Percentiles rank a stretch among this genome's conserved stretches.
Conservation (phyloP, 1,140 invertebrate species). For the Leptinotarsa defecta region DNA sequence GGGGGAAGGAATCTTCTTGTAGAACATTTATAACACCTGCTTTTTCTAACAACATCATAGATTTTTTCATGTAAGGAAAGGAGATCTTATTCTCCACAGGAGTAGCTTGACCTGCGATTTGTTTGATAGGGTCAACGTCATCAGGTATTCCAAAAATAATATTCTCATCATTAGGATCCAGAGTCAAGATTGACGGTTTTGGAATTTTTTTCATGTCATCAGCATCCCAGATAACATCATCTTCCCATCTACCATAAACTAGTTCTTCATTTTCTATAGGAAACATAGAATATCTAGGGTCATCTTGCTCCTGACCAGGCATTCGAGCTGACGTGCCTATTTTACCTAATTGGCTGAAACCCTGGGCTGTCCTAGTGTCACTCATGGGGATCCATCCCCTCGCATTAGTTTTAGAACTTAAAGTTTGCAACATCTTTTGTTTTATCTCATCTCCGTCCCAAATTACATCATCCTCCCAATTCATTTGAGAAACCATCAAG, state of each 20-base stretch:
- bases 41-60: slow-evolving; percentile 93
- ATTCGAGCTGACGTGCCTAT: slow-evolving; percentile 52
- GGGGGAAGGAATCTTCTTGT: slow-evolving; percentile 87
- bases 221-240: slow-evolving; percentile 86
- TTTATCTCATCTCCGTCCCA: slow-evolving; percentile 97
- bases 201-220: slow-evolving; percentile 78
- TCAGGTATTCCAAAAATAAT: slow-evolving; percentile 93
- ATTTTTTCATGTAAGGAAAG: slow-evolving; percentile 94
- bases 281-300: slow-evolving; percentile 97
- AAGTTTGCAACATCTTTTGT: slow-evolving; percentile 60
- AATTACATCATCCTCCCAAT: slow-evolving; percentile 98
- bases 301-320: slow-evolving; percentile 64
- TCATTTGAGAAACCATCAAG: slow-evolving; percentile 91
- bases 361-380: slow-evolving; percentile 86
- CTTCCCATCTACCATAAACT: slow-evolving; percentile 95
- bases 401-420: slow-evolving; percentile 74
- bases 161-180: slow-evolving; percentile 99
- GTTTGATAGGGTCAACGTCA: slow-evolving; percentile 87
- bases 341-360: slow-evolving; percentile 87
- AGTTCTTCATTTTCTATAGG: slow-evolving; percentile 97
- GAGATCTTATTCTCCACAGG: slow-evolving; percentile 87
- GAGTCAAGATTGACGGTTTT: slow-evolving; percentile 90
- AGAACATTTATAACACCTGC: slow-evolving; percentile 93
- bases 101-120: slow-evolving; percentile 63
- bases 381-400: slow-evolving; percentile 95